A percentile compares a stretch with the other conserved stretches of the same genome.
Evolutionary conservation across 2,888 invertebrate species (phyloP).

Genomic region (Rapana venosa): DNA sequence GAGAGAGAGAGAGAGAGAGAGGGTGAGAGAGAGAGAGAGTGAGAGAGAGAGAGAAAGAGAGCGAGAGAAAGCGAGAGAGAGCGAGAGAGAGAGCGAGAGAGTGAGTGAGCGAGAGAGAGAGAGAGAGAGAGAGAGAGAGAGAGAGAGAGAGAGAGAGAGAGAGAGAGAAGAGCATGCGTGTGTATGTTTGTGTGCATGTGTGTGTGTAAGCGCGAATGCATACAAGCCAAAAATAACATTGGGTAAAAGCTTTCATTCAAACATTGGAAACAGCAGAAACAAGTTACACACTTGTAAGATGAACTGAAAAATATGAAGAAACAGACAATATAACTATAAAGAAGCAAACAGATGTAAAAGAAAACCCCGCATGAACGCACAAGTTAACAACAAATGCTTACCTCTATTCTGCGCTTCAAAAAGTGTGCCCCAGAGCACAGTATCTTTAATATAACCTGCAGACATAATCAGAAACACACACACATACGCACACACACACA

Average conservation of each 20-base stretch:
- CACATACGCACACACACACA: constrained; percentile 24
- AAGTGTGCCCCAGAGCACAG: constrained; percentile 14
- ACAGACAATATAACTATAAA: no score
- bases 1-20: neutral
- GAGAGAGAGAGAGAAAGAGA: neutral
- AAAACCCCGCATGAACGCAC: no score
- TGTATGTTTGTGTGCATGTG: no score
- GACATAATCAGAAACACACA: neutral
- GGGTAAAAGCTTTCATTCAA: no score
- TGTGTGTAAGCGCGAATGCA: no score
- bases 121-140: neutral
- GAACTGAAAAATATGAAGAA: no score
- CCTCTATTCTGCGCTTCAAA: constrained; percentile 5
- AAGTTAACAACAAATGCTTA: neutral
- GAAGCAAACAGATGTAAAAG: no score
- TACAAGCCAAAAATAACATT: no score
- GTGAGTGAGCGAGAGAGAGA: neutral
- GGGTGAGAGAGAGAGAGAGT: neutral
- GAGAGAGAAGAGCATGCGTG: neutral
- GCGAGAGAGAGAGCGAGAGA: neutral
- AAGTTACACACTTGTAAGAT: no score
- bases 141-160: constrained; percentile 1
- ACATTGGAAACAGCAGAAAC: no score
- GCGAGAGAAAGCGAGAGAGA: neutral
- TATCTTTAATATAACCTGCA: constrained; percentile 21